Evolutionary conservation across 2,797 vertebrate species (phyloP).

Genomic region (Pantherophis alleghaniensis): DNA sequence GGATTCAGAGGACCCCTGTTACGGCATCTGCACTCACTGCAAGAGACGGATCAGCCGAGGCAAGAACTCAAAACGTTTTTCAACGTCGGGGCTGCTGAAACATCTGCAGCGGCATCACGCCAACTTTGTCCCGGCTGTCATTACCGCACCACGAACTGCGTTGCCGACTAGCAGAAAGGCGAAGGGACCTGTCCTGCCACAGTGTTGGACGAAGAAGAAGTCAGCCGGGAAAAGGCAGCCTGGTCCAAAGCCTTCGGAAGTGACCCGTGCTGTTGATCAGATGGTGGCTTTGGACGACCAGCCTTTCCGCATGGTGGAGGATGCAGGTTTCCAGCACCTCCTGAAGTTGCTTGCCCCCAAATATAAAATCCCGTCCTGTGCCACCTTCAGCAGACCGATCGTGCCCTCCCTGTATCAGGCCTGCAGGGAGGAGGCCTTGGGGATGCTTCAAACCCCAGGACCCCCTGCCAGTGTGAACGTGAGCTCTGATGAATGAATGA

Average conservation of each 20-base stretch:
- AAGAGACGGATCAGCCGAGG: background rate
- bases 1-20: background rate
- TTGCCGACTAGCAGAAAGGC: background rate
- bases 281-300: background rate
- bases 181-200: background rate
- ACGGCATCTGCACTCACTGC: background rate
- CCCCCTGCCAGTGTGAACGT: background rate
- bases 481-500: background rate
- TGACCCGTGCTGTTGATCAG: background rate
- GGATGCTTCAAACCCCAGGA: background rate
- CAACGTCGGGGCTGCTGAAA: background rate
- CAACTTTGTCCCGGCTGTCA: background rate
- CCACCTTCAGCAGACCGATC: background rate
- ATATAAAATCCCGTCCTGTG: background rate
- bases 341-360: background rate
- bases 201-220: background rate
- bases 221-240: background rate
- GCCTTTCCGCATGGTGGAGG: background rate
- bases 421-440: background rate
- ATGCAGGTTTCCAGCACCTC: background rate
- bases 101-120: background rate
- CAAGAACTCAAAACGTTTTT: background rate
- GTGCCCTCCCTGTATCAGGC: background rate
- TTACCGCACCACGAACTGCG: background rate
- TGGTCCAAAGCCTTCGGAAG: background rate